Percentiles rank a stretch among this genome's conserved stretches.
Conservation (phyloP, 2,797 vertebrate species). For the Ciconia nigra region DNA sequence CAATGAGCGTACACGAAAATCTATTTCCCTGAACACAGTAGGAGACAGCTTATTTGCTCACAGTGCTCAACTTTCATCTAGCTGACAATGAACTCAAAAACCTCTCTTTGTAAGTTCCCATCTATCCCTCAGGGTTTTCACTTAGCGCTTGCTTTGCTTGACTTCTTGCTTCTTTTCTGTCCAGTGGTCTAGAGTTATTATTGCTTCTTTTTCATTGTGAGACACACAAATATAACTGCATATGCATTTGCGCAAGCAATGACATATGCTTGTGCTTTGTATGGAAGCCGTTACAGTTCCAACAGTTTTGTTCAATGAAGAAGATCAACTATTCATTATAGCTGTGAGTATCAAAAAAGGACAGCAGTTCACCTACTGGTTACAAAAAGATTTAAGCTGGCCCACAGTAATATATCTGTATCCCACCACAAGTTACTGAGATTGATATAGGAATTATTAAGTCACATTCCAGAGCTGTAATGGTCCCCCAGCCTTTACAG, state of each 20-base stretch:
- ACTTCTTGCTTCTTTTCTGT: neutral
- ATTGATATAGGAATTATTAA: neutral
- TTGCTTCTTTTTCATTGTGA: neutral
- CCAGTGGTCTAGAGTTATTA: neutral
- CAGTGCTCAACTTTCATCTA: neutral
- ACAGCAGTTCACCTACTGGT: neutral
- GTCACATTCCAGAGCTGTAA: neutral
- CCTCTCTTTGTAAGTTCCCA: neutral
- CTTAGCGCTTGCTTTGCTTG: neutral
- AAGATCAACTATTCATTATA: neutral
- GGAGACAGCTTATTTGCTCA: slow-evolving; percentile 7
- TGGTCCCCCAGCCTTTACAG: neutral
- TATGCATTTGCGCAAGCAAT: neutral
- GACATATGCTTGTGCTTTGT: neutral
- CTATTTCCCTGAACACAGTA: slow-evolving; percentile 10
- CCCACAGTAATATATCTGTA: neutral
- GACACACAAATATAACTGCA: neutral
- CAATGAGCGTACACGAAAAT: neutral
- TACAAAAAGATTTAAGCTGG: neutral
- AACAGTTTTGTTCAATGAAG: neutral
- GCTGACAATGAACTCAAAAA: neutral
- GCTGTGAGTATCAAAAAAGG: neutral
- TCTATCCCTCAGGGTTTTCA: neutral
- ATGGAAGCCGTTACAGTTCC: neutral
- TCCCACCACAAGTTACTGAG: neutral